These are phyloP conservation scores for Drosophila kepulauana DNA, from an alignment of 1,140 invertebrate genomes.

Conservation along the genomic window DNA sequence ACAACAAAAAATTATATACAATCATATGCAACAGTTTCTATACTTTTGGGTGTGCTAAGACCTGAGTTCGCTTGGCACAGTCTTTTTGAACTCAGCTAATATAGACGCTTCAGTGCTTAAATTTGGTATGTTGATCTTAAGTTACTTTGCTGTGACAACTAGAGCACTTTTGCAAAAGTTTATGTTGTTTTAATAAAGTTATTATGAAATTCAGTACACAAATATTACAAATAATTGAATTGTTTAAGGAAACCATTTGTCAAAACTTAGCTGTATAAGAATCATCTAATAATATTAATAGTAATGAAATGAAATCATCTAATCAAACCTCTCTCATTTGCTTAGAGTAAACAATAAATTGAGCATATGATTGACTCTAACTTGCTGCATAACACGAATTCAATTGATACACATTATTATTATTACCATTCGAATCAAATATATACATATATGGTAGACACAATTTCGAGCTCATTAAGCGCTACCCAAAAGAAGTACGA, in stretches of 20 bases:
- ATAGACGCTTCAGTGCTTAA: background rate
- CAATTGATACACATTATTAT: constrained; percentile 20
- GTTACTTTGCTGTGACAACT: background rate
- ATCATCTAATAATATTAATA: too few relatives aligned
- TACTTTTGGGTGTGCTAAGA: background rate
- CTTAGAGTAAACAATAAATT: constrained; percentile 7
- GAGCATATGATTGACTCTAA: constrained; percentile 4
- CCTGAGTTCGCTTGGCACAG: background rate
- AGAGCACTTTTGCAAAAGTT: too few relatives aligned
- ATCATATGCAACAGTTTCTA: background rate
- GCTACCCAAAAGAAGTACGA: too few relatives aligned
- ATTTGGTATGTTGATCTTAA: background rate
- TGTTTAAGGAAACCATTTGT: too few relatives aligned
- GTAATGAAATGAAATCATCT: background rate
- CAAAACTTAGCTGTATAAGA: too few relatives aligned
- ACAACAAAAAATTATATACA: background rate
- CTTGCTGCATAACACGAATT: background rate
- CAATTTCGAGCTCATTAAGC: constrained; percentile 50
- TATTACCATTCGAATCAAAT: constrained; percentile 5
- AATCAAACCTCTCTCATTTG: background rate
- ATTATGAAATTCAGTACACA: too few relatives aligned
- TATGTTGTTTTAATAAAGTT: too few relatives aligned
- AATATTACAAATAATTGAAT: too few relatives aligned
- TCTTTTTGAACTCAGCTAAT: background rate
- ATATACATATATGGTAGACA: background rate